phyloP scores from a whole-genome alignment of 2,888 invertebrate genomes.

The Charanyca ferruginea region DNA sequence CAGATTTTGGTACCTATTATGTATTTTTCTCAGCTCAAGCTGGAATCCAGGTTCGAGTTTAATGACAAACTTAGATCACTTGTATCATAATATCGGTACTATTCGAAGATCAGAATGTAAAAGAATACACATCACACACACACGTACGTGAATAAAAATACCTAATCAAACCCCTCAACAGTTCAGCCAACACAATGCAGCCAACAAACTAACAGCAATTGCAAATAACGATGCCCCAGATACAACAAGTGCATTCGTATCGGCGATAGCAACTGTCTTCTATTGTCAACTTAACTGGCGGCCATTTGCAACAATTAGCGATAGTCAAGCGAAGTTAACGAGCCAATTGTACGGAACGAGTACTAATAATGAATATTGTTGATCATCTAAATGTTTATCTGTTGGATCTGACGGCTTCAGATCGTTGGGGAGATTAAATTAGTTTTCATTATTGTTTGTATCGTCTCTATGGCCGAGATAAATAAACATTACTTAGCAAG shows the following conservation, averaged over 20 bases:
- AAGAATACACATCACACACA: neutral
- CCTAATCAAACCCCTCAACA: constrained; percentile 14
- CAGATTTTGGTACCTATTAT: too few relatives aligned
- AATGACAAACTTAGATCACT: too few relatives aligned
- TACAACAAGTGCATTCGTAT: constrained; percentile 68
- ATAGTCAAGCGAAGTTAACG: constrained; percentile 79
- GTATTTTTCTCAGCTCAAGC: too few relatives aligned
- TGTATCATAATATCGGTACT: too few relatives aligned
- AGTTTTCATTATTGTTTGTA: constrained; percentile 48
- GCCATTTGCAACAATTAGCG: constrained; percentile 87
- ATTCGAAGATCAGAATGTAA: neutral
- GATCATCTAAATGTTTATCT: constrained; percentile 65
- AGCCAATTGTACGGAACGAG: constrained; percentile 78
- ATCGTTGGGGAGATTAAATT: constrained; percentile 61
- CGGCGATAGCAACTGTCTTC: constrained; percentile 70
- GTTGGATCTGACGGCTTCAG: constrained; percentile 51
- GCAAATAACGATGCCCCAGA: constrained; percentile 73
- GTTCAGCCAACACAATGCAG: constrained; percentile 59
- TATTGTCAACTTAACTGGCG: constrained; percentile 80
- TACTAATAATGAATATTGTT: constrained; percentile 70
- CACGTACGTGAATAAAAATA: neutral
- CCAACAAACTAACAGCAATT: constrained; percentile 57
- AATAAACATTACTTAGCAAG: neutral
- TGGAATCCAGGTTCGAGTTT: too few relatives aligned
- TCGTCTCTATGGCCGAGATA: neutral